Evolutionary conservation across 2,888 invertebrate genomes (phyloP).

Genomic region (Laothoe populi): DNA sequence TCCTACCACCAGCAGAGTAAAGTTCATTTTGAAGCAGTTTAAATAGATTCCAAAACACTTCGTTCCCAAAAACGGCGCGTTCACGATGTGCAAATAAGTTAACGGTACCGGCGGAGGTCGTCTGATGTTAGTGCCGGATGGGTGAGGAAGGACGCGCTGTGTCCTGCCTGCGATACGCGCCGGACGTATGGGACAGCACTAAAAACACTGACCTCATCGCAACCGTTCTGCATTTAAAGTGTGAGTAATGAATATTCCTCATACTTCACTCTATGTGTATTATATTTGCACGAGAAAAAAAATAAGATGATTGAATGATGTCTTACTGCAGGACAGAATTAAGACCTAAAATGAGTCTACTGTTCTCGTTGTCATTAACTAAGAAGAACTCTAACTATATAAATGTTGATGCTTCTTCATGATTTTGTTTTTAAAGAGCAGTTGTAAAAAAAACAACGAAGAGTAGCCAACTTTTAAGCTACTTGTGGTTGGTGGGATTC

Average conservation of each 20-base stretch:
- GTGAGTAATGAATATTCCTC: constrained; percentile 38
- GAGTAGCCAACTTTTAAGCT: no score
- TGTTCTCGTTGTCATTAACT: no score
- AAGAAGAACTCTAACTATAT: no score
- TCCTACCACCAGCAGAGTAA: no score
- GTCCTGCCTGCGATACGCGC: constrained; percentile 37
- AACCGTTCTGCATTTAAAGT: constrained; percentile 47
- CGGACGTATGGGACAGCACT: constrained; percentile 58
- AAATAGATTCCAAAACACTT: constrained; percentile 18
- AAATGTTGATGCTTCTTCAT: no score
- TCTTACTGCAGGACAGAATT: neutral
- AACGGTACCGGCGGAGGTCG: constrained; percentile 58
- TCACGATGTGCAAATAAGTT: constrained; percentile 65
- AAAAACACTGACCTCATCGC: constrained; percentile 65
- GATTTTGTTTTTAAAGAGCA: no score
- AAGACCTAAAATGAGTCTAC: neutral
- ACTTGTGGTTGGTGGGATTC: no score
- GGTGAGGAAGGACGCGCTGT: constrained; percentile 46
- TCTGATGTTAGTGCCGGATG: constrained; percentile 47
- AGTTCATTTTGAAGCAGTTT: constrained; percentile 8
- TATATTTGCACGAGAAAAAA: constrained; percentile 36
- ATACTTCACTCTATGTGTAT: constrained; percentile 36
- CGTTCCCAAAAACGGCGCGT: constrained; percentile 37
- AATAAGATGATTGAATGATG: constrained; percentile 7
- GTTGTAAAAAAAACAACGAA: no score